Conservation (phyloP, 2,888 invertebrate genomes). For the Agriopis aurantiaria region DNA sequence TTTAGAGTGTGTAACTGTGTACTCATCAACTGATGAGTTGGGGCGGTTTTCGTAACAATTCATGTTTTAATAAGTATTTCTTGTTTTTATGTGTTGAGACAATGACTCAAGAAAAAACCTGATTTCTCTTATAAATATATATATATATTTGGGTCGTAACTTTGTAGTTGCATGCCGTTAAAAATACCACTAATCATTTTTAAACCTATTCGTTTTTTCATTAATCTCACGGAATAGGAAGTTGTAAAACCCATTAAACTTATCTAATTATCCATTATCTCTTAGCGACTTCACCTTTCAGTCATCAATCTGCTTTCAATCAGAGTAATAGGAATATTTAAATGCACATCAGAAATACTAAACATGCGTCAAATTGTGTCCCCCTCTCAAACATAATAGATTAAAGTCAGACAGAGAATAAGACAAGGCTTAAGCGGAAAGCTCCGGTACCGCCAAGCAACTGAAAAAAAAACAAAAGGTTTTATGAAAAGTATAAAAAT, state of each 20-base stretch:
- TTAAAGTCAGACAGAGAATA: background rate
- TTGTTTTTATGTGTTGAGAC: too few species aligned
- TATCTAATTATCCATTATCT: constrained; percentile 29
- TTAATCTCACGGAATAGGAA: constrained; percentile 9
- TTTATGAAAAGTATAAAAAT: too few species aligned
- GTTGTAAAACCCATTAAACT: constrained; percentile 26
- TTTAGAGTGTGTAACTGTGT: too few species aligned
- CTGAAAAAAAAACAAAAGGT: too few species aligned
- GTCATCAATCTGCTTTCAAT: constrained; percentile 31
- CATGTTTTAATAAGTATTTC: too few species aligned
- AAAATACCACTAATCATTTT: constrained; percentile 6
- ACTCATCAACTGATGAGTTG: too few species aligned
- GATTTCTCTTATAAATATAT: too few species aligned
- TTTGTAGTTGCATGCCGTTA: background rate
- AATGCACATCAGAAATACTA: background rate
- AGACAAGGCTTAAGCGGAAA: background rate
- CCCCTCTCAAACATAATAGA: background rate
- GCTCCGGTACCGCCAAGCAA: too few species aligned
- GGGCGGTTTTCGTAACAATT: too few species aligned
- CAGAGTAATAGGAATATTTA: constrained; percentile 7
- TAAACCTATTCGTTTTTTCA: background rate
- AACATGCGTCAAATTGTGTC: background rate
- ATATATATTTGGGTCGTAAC: too few species aligned
- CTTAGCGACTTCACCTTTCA: constrained; percentile 17
- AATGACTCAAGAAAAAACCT: too few species aligned